Base-by-base conservation (phyloP, 2,888 invertebrate species). In the Cepaea hortensis region DNA sequence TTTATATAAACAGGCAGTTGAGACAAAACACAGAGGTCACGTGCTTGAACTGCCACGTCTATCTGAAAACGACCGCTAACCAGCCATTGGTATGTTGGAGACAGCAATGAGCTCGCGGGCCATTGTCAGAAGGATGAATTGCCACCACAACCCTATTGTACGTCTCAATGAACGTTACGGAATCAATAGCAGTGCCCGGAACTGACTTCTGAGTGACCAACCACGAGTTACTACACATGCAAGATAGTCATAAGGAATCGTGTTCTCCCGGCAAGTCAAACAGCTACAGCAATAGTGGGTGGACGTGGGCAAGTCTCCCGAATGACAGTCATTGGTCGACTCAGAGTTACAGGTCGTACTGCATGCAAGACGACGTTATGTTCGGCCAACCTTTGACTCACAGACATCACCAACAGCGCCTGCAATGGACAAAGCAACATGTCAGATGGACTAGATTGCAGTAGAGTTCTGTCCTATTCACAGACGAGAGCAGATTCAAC, bases 211-310 rank as follows among this genome's bases (percentile, higher is more conserved):
- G 7, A 55, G 55, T 55, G 55, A 11, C 55, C 55, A 35, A 35
- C 35, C 35, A 35, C 35, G 35, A 35, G 35, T 35, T 35, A 35
- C 35, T 35, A 35, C 35, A 35, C 35, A 35, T 35, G 35, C 35
- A 35, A 35, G 35, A 35, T 35, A 35, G 35, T 35, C 35, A 35
- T 73, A 48, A 73, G 46, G 48, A 73, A 73, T 46, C 73, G 35
- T 73, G 35, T 35, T 35, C 35, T 72, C 72, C 35, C 72, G 72
- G 35, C 72, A 72, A 72, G 72, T 35, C 72, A 72, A 72, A 72
- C 72, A 35, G 72, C 35, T 35, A 23, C 9, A 35, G 7, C 72
- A 72, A 72, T 35, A 72, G 35, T 35, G 72, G 72, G 72, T 35
- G 35, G 23, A 72, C 72, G 13, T 35, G 35, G 72, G 35, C 72